Base-by-base conservation (phyloP, 2,888 invertebrate species). In the Sepiola atlantica region DNA sequence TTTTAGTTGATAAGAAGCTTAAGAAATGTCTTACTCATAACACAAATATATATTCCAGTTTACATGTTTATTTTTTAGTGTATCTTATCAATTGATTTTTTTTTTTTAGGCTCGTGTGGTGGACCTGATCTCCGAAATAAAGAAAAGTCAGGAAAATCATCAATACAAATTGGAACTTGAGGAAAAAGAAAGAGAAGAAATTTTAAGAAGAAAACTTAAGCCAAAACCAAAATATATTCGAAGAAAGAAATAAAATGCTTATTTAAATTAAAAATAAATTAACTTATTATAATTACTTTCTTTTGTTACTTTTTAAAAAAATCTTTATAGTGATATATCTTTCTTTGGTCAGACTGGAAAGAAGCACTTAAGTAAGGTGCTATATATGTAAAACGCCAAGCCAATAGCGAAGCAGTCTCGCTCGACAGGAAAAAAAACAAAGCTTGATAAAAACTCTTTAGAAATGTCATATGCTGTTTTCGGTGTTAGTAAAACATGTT, bases 181-280 rank as follows among this genome's bases (percentile, higher is more conserved):
- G 54, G 77, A 92, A 93, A 35, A 93, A 91, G 91, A 94, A 55
- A 95, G 94, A 55, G 90, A 94, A 61, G 55, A 91, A 57, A 92
- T 93, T 24, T 24, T 95, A 21, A 24, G 45, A n/a, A 94, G n/a
- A 32, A 94, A 93, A 94, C 93, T 95, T 20, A 94, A 95, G 91
- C 94, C 95, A 21, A 95, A 95, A 61, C 45, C 91, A 32, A 77
- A 32, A 77, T 77, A 77, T 32, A 77, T 32, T 77, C 14, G 14
- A 32, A 32, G n/a, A n/a, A 77, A n/a, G 28, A 94, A 90, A 28
- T 94, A 91, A 45, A 92, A 1, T 24, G 3, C 14, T 45, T 54
- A 18, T 57, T 55, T 20, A 21, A 55, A 93, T 55, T 61, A 54
- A 45, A 8, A 93, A 93, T 93, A 57, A 93, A 93, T 57, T 32